Percentiles rank a stretch among this genome's conserved stretches.
These are phyloP conservation scores for Acanthaster planci DNA, from an alignment of 35 echinoderm and acorn worm species.

Conservation along the genomic window DNA sequence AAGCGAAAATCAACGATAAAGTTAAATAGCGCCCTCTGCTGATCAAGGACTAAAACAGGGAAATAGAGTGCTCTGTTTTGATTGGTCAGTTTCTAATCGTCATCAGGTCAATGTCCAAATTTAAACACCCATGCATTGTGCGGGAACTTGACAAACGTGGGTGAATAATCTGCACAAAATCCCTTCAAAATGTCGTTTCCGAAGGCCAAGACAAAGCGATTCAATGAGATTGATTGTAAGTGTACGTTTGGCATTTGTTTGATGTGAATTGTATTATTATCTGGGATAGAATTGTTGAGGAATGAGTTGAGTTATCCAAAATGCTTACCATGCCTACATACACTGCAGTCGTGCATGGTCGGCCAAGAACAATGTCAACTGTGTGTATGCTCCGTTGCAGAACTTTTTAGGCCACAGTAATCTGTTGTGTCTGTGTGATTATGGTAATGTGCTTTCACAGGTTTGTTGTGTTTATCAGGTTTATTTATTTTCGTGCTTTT, in stretches of 20 bases:
- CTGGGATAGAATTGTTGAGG: too few relatives aligned
- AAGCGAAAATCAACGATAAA: neutral
- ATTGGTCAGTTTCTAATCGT: neutral
- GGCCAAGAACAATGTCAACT: too few relatives aligned
- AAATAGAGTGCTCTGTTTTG: neutral
- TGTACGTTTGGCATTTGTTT: neutral
- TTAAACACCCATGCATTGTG: neutral
- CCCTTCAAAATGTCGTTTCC: neutral
- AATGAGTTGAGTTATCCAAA: too few relatives aligned
- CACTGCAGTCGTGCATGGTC: too few relatives aligned
- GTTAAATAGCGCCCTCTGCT: neutral
- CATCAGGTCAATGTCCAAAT: conserved; percentile 16
- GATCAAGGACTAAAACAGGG: neutral
- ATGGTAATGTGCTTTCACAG: too few relatives aligned
- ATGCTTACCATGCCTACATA: too few relatives aligned
- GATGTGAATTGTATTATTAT: too few relatives aligned
- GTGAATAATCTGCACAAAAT: neutral
- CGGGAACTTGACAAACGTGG: neutral
- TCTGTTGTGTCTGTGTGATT: too few relatives aligned
- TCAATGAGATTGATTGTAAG: conserved; percentile 16
- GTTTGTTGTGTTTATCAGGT: too few relatives aligned
- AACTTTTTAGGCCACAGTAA: too few relatives aligned
- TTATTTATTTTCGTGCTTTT: too few relatives aligned
- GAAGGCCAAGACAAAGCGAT: conserved; percentile 2
- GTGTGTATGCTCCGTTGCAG: too few relatives aligned